Percentiles rank a stretch among this genome's conserved stretches.
Conservation (phyloP, 2,888 invertebrate species). For the Tupiocoris notatus region DNA sequence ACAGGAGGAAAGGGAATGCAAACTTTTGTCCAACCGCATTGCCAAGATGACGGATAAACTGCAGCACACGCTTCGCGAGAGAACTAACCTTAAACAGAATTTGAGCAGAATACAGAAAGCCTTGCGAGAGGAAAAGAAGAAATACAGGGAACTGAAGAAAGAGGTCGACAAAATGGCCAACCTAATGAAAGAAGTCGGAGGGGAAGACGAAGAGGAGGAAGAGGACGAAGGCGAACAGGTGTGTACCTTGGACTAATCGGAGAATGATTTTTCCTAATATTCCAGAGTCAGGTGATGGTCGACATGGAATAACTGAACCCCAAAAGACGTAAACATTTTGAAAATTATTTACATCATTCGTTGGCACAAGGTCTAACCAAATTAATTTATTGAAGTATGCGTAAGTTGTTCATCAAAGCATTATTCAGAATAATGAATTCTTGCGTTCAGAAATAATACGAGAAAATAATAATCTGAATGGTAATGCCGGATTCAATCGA, state of each 20-base stretch:
- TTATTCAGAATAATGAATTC: no score
- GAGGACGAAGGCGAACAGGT: constrained; percentile 57
- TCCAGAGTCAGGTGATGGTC: no score
- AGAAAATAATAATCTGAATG: no score
- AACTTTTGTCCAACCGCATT: constrained; percentile 61
- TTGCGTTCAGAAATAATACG: no score
- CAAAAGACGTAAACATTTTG: no score
- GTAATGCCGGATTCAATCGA: no score
- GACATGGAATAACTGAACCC: no score
- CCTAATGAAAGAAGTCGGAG: constrained; percentile 76
- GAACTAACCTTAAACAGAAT: constrained; percentile 72
- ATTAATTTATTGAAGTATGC: no score
- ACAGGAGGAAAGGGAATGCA: constrained; percentile 66
- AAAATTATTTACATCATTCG: no score
- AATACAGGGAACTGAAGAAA: constrained; percentile 77
- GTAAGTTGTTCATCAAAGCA: no score
- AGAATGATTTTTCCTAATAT: no score
- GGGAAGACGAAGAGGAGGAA: constrained; percentile 67
- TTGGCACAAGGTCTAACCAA: no score
- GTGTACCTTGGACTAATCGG: background rate
- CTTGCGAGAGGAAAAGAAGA: constrained; percentile 76
- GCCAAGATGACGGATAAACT: constrained; percentile 62
- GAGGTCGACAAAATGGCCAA: constrained; percentile 90
- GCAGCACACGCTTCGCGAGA: constrained; percentile 72
- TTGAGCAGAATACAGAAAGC: constrained; percentile 77